Percentiles rank a stretch among this genome's conserved stretches.
Evolutionary conservation across 2,797 vertebrate species (phyloP).

Genomic region (Acomys russatus): DNA sequence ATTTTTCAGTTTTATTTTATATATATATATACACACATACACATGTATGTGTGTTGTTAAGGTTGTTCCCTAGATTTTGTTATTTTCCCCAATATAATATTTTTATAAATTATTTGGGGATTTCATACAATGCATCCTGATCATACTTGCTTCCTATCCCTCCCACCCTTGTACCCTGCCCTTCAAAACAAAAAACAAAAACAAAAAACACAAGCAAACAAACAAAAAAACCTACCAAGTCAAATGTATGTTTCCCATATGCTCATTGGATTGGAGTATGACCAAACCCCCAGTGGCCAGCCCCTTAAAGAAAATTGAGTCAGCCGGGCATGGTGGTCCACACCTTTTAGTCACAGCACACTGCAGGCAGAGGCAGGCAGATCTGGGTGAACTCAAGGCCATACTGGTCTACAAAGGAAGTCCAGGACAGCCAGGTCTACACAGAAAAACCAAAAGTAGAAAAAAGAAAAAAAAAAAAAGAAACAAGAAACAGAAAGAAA

Average conservation of each 20-base stretch:
- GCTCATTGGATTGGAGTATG: neutral
- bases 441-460: too few species aligned
- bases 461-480: too few species aligned
- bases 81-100: neutral
- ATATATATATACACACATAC: neutral
- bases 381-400: too few species aligned
- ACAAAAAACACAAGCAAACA: neutral
- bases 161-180: neutral
- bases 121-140: neutral
- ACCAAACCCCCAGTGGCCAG: neutral
- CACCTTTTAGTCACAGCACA: too few species aligned
- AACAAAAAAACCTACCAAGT: neutral
- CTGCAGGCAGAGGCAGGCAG: too few species aligned
- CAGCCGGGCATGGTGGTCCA: too few species aligned
- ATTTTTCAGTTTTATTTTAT: neutral
- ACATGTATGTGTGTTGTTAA: neutral
- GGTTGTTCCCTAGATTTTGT: neutral
- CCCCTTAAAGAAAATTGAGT: neutral
- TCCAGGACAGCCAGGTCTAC: too few species aligned
- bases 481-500: too few species aligned
- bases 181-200: neutral
- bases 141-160: neutral
- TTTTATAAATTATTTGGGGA: neutral
- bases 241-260: neutral
- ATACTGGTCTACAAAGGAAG: too few species aligned